Evolutionary conservation across 2,888 invertebrate species (phyloP).

Genomic region (Andrena flavipes): DNA sequence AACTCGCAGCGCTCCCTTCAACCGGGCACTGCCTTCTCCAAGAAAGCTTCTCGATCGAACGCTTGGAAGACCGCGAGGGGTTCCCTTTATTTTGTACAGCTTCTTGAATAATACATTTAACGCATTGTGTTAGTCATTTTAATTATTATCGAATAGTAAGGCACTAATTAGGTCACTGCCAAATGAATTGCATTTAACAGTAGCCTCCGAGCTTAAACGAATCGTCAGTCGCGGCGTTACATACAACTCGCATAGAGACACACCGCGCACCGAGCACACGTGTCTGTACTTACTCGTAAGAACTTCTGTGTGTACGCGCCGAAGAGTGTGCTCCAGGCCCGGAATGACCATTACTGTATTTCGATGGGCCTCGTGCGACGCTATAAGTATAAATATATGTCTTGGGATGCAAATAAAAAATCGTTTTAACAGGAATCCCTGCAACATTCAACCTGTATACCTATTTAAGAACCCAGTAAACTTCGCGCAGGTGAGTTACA

Average conservation of each 20-base stretch:
- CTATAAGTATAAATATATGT: slow-evolving; percentile 70
- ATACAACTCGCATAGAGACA: slow-evolving; percentile 38
- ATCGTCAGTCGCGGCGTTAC: slow-evolving; percentile 44
- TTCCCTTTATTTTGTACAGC: slow-evolving; percentile 79
- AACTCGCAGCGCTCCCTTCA: not conserved
- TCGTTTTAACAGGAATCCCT: slow-evolving; percentile 69
- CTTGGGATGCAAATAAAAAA: slow-evolving; percentile 76
- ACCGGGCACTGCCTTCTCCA: slow-evolving; percentile 1
- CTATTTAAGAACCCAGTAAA: not conserved
- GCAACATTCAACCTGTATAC: slow-evolving; percentile 2
- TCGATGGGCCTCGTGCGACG: slow-evolving; percentile 65
- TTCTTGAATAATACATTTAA: slow-evolving; percentile 80
- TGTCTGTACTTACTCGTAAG: slow-evolving; percentile 74
- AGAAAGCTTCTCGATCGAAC: not conserved
- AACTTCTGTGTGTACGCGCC: slow-evolving; percentile 61
- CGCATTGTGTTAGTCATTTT: slow-evolving; percentile 77
- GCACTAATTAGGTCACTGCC: slow-evolving; percentile 78
- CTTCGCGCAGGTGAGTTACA: slow-evolving; percentile 49
- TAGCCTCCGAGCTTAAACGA: slow-evolving; percentile 44
- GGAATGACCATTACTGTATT: slow-evolving; percentile 69
- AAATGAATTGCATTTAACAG: slow-evolving; percentile 75
- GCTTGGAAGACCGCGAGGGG: slow-evolving; percentile 7
- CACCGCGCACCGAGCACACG: slow-evolving; percentile 39
- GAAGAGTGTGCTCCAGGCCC: slow-evolving; percentile 57
- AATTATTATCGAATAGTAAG: slow-evolving; percentile 70